Conservation (phyloP, 2,113 vertebrate species). For the Protobothrops flavoviridis region DNA sequence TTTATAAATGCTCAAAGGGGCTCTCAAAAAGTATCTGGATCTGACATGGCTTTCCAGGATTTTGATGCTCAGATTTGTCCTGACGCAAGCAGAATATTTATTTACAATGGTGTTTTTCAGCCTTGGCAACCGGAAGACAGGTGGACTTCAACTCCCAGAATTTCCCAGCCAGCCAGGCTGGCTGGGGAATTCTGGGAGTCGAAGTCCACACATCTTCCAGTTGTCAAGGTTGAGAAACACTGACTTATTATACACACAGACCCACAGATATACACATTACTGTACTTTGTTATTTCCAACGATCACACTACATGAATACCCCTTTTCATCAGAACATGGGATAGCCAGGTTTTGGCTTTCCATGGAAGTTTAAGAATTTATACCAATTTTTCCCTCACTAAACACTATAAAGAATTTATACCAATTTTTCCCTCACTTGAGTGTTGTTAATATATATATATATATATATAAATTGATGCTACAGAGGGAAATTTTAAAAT, state of each 20-base stretch:
- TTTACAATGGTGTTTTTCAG: not conserved
- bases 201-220: no score
- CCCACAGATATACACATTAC: not conserved
- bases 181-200: no score
- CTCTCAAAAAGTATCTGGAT: constrained; percentile 44
- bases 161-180: not conserved
- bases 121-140: not conserved
- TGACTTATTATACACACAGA: not conserved
- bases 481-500: not conserved
- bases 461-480: no score
- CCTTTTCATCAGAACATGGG: not conserved
- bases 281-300: not conserved
- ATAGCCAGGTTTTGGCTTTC: not conserved
- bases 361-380: not conserved
- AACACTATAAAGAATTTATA: not conserved
- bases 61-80: constrained; percentile 33
- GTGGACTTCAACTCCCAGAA: not conserved
- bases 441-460: not conserved
- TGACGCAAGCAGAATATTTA: constrained; percentile 46
- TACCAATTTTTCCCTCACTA: not conserved
- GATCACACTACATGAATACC: not conserved
- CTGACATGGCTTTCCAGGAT: constrained; percentile 50
- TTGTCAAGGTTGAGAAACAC: not conserved
- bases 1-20: constrained; percentile 30
- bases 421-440: not conserved